phyloP scores from a whole-genome alignment of 2,888 invertebrate species.

The Trissoscelio sp. region DNA sequence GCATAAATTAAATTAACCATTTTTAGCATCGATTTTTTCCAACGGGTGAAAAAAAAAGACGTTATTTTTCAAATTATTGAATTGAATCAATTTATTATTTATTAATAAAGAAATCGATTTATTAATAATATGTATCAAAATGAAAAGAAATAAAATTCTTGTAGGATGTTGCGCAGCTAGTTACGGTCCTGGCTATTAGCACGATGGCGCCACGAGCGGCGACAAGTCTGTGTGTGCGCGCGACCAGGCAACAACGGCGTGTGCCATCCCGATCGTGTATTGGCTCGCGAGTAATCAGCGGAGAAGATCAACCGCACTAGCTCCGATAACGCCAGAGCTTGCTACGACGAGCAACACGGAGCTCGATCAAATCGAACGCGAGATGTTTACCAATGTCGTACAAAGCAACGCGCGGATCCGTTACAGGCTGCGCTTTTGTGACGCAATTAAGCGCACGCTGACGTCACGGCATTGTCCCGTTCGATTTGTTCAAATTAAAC shows the following conservation, averaged over 20 bases:
- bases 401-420: slow-evolving; percentile 16
- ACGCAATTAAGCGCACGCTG: slow-evolving; percentile 37
- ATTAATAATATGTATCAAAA: too few relatives aligned
- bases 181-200: slow-evolving; percentile 45
- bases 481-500: background rate
- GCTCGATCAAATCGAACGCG: slow-evolving; percentile 36
- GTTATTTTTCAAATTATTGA: background rate
- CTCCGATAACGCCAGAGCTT: background rate
- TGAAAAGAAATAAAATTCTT: too few relatives aligned
- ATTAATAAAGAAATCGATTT: too few relatives aligned
- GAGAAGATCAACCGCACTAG: slow-evolving; percentile 26
- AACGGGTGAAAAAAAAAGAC: too few relatives aligned
- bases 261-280: slow-evolving; percentile 59
- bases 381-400: slow-evolving; percentile 42
- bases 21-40: too few relatives aligned
- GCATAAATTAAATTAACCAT: too few relatives aligned
- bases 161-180: background rate
- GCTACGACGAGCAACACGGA: slow-evolving; percentile 1
- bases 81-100: too few relatives aligned
- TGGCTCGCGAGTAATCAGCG: slow-evolving; percentile 59
- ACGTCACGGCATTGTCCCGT: slow-evolving; percentile 26
- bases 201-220: slow-evolving; percentile 61
- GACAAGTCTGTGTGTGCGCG: slow-evolving; percentile 50
- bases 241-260: slow-evolving; percentile 60
- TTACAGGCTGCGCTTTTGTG: slow-evolving; percentile 28